Evolutionary conservation across 2,888 invertebrate species (phyloP).

Genomic region (Polymixis lichenea): DNA sequence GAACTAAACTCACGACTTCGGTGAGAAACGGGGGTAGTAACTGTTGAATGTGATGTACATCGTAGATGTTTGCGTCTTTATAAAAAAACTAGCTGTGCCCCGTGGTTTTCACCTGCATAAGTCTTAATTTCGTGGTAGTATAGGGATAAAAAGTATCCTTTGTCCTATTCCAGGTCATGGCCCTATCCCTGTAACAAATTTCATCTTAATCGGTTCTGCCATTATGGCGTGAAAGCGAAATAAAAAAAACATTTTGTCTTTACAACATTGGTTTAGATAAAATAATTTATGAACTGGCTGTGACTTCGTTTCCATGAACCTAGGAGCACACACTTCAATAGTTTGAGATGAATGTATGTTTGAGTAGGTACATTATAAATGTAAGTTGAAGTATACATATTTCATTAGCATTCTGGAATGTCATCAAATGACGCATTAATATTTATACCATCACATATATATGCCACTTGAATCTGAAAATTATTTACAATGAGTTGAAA

Average conservation of each 20-base stretch:
- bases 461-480: not conserved
- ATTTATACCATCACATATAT: slow-evolving; percentile 1
- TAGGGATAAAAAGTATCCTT: too few species aligned
- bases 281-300: not conserved
- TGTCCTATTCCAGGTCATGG: too few species aligned
- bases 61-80: slow-evolving; percentile 5
- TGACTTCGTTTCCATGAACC: not conserved
- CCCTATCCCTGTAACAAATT: too few species aligned
- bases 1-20: slow-evolving; percentile 59
- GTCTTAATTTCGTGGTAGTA: too few species aligned
- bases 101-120: too few species aligned
- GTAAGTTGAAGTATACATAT: not conserved
- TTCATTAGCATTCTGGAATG: not conserved
- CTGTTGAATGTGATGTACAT: slow-evolving; percentile 40
- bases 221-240: too few species aligned
- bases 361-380: not conserved
- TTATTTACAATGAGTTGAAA: slow-evolving; percentile 3
- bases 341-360: too few species aligned
- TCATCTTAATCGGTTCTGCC: too few species aligned
- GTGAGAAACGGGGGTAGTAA: slow-evolving; percentile 47
- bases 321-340: too few species aligned
- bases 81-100: not conserved
- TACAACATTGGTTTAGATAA: too few species aligned
- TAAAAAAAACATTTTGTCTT: too few species aligned
- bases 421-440: not conserved